Conservation (phyloP, 2,888 invertebrate genomes). For the Chrysolina haemoptera region DNA sequence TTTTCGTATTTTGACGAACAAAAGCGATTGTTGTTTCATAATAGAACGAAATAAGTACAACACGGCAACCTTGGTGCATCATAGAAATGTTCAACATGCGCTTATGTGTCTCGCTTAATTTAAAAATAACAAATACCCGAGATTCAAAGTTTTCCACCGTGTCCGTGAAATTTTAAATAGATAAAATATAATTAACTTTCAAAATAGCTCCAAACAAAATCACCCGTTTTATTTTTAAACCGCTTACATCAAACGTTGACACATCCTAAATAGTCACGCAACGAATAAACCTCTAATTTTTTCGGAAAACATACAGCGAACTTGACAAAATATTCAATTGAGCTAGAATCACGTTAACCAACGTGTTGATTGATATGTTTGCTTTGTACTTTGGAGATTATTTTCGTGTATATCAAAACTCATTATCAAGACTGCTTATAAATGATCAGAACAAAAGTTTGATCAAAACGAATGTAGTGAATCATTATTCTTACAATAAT, state of each 20-base stretch:
- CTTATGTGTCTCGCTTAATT: neutral
- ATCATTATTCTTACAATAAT: neutral
- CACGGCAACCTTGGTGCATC: neutral
- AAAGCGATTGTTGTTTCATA: neutral
- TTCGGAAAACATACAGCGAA: slow-evolving; percentile 1
- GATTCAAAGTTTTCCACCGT: slow-evolving; percentile 10
- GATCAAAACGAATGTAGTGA: neutral
- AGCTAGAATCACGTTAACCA: neutral
- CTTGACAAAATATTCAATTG: slow-evolving; percentile 3
- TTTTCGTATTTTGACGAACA: no score
- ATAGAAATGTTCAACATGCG: neutral
- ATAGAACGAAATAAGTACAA: neutral
- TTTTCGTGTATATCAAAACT: neutral
- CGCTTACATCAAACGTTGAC: slow-evolving; percentile 14
- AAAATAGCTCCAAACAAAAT: slow-evolving; percentile 25
- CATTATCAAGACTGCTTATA: neutral
- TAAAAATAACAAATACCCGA: slow-evolving; percentile 18
- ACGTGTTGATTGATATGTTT: neutral
- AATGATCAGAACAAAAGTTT: neutral
- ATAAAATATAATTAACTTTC: slow-evolving; percentile 26
- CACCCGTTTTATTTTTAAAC: slow-evolving; percentile 12
- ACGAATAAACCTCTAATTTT: slow-evolving; percentile 2
- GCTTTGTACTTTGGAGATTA: neutral
- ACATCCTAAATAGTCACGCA: slow-evolving; percentile 23
- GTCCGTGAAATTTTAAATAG: slow-evolving; percentile 31